These are phyloP conservation scores for Genyomyrus donnyi DNA, from an alignment of 2,113 vertebrate genomes.

Conservation along the genomic window DNA sequence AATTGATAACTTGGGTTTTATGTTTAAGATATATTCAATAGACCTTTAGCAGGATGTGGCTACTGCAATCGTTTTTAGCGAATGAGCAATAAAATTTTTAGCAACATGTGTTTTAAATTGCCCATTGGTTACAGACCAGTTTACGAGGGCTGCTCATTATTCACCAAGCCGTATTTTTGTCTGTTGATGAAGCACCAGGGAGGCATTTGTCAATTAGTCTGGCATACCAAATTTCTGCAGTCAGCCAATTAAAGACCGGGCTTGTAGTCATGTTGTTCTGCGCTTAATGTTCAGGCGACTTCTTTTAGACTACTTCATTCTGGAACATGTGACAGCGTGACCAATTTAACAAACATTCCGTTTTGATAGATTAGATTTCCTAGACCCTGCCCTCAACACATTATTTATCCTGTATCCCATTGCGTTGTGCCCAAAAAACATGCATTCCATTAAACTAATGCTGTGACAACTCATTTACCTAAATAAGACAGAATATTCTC, in stretches of 20 bases:
- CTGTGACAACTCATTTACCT: slow-evolving; percentile 1
- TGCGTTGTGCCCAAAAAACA: neutral
- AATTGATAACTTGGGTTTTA: neutral
- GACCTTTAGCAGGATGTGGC: slow-evolving; percentile 7
- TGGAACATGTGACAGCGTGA: neutral
- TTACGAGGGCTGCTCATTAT: slow-evolving; percentile 64
- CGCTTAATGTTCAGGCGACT: neutral
- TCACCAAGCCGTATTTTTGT: slow-evolving; percentile 49
- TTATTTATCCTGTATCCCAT: neutral
- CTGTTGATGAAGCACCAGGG: slow-evolving; percentile 65
- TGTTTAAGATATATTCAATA: slow-evolving; percentile 11
- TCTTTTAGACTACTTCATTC: neutral
- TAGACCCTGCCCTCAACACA: neutral
- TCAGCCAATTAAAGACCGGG: slow-evolving; percentile 7
- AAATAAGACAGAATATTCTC: neutral
- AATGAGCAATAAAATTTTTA: slow-evolving; percentile 47
- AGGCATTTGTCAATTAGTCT: slow-evolving; percentile 59
- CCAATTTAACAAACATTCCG: neutral
- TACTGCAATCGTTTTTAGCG: neutral
- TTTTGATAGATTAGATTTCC: neutral
- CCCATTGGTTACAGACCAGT: slow-evolving; percentile 64
- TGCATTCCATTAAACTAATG: neutral
- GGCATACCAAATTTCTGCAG: slow-evolving; percentile 50
- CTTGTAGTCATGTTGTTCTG: neutral
- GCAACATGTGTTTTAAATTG: slow-evolving; percentile 70